These are phyloP conservation scores for Spodoptera litura DNA, from an alignment of 1,140 invertebrate genomes.

Conservation along the genomic window DNA sequence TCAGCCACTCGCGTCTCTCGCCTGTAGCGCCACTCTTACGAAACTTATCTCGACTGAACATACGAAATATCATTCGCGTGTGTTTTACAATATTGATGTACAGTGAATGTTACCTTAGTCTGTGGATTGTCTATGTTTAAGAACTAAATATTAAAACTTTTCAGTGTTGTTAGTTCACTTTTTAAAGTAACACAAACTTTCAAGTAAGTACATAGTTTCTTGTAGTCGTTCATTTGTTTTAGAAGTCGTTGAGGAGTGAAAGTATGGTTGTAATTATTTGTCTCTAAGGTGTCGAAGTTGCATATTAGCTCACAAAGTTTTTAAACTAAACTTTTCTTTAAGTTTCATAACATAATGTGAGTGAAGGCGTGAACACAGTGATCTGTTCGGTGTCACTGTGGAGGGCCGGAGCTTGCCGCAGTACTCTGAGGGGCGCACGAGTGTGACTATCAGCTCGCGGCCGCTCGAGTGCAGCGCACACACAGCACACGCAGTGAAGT, in stretches of 20 bases:
- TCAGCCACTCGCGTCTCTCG: neutral
- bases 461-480: neutral
- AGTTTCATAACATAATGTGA: neutral
- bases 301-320: no score
- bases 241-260: no score
- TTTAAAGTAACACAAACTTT: constrained; percentile 23
- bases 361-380: neutral
- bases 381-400: neutral
- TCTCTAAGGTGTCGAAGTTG: no score
- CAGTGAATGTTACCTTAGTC: constrained; percentile 32
- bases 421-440: neutral
- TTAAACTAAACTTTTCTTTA: no score
- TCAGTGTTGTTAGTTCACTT: neutral
- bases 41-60: constrained; percentile 45
- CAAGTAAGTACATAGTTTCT: constrained; percentile 15
- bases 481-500: neutral
- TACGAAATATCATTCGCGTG: constrained; percentile 16
- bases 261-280: no score
- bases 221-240: no score
- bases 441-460: constrained; percentile 12
- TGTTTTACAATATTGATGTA: constrained; percentile 14
- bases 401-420: neutral
- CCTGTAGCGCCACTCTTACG: neutral
- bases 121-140: neutral
- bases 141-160: neutral